These are phyloP conservation scores for Sardinella longiceps DNA, from an alignment of 2,797 vertebrate genomes.

Conservation along the genomic window DNA sequence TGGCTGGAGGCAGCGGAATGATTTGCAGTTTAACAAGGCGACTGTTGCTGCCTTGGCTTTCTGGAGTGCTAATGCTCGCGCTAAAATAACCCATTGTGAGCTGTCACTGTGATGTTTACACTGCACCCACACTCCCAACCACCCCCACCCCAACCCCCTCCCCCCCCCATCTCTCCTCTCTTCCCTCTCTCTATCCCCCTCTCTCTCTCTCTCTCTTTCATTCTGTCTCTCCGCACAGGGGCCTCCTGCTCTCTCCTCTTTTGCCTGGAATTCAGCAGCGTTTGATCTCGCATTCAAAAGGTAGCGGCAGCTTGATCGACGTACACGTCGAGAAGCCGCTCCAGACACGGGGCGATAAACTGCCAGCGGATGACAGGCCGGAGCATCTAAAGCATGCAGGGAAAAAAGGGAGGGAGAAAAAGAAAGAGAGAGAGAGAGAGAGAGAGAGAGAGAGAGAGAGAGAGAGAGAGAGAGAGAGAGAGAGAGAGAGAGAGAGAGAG, in stretches of 20 bases:
- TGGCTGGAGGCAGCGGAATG: slow-evolving; percentile 69
- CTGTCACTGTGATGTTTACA: slow-evolving; percentile 88
- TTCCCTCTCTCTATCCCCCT: slow-evolving; percentile 53
- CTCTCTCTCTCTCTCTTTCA: slow-evolving; percentile 55
- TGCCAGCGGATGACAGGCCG: slow-evolving; percentile 86
- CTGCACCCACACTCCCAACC: slow-evolving; percentile 81
- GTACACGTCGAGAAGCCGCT: slow-evolving; percentile 86
- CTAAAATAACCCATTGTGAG: slow-evolving; percentile 87
- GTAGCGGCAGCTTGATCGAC: slow-evolving; percentile 87
- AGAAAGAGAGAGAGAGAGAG: slow-evolving; percentile 82
- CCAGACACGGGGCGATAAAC: slow-evolving; percentile 86
- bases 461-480: slow-evolving; percentile 76
- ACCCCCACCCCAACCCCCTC: slow-evolving; percentile 64
- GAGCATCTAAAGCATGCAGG: slow-evolving; percentile 79
- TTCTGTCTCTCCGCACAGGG: slow-evolving; percentile 54
- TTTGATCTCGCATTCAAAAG: slow-evolving; percentile 93
- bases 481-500: slow-evolving; percentile 82
- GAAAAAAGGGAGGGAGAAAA: slow-evolving; percentile 81
- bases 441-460: slow-evolving; percentile 70
- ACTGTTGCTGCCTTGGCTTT: slow-evolving; percentile 78
- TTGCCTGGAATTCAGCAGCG: slow-evolving; percentile 85
- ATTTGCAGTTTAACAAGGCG: slow-evolving; percentile 80
- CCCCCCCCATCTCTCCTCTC: slow-evolving; percentile 41
- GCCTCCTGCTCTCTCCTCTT: slow-evolving; percentile 59
- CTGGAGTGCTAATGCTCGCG: slow-evolving; percentile 80